phyloP scores from a whole-genome alignment of 1,140 invertebrate species.

The Phymastichus coffea region DNA sequence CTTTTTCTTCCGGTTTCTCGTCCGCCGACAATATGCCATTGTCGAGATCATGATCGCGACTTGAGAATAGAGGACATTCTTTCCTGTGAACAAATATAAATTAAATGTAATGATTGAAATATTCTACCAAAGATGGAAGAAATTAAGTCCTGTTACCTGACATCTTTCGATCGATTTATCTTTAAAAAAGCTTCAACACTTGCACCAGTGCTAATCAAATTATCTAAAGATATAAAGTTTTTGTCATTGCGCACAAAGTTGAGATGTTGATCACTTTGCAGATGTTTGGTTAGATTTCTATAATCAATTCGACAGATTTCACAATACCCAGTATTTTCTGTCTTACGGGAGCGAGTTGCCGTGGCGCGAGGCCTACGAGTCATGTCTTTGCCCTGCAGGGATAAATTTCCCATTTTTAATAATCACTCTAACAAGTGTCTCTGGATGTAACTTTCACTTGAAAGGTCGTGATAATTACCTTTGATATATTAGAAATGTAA shows the following conservation, averaged over 20 bases:
- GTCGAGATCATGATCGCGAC: constrained; percentile 44
- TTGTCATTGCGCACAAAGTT: constrained; percentile 69
- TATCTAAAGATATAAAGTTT: constrained; percentile 70
- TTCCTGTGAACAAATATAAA: constrained; percentile 41
- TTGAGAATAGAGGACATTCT: constrained; percentile 47
- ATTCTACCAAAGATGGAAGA: not conserved
- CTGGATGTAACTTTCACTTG: not conserved
- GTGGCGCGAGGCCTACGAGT: constrained; percentile 65
- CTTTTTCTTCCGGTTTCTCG: constrained; percentile 40
- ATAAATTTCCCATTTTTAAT: not conserved
- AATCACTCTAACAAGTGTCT: not conserved
- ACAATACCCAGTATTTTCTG: constrained; percentile 67
- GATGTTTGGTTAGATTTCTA: constrained; percentile 64
- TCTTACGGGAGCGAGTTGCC: constrained; percentile 57
- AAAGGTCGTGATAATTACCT: constrained; percentile 2
- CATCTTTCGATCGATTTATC: constrained; percentile 49
- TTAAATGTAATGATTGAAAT: not conserved
- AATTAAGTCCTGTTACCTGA: no score
- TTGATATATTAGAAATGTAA: constrained; percentile 23
- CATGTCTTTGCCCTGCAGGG: constrained; percentile 57
- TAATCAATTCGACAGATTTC: constrained; percentile 75
- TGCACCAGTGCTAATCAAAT: constrained; percentile 63
- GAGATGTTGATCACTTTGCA: constrained; percentile 70
- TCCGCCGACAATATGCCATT: constrained; percentile 40
- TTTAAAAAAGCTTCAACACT: constrained; percentile 66